These are phyloP conservation scores for Heliconius charithonia DNA, from an alignment of 2,888 invertebrate genomes.

Conservation along the genomic window DNA sequence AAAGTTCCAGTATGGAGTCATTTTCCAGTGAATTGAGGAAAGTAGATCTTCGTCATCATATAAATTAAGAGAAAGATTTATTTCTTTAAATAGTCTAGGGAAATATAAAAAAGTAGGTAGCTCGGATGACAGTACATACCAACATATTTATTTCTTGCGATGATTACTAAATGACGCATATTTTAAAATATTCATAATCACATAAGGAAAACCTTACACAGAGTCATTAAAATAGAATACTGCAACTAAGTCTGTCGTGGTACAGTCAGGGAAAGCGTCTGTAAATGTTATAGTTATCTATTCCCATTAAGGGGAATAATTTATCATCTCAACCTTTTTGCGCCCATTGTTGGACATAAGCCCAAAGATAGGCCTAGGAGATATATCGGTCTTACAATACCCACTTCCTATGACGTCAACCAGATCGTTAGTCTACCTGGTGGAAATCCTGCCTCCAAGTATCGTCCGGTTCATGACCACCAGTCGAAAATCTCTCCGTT, in stretches of 20 bases:
- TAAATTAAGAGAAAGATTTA: not conserved
- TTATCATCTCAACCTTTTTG: too few species aligned
- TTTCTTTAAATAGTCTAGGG: not conserved
- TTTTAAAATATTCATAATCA: conserved; percentile 1
- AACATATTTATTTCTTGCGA: not conserved
- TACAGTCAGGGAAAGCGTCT: not conserved
- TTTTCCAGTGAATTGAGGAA: not conserved
- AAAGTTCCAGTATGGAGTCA: not conserved
- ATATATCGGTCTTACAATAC: too few species aligned
- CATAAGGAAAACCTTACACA: not conserved
- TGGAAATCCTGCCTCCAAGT: too few species aligned
- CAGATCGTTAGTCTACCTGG: too few species aligned
- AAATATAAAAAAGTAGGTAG: not conserved
- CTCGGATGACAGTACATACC: not conserved
- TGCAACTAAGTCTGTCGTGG: not conserved
- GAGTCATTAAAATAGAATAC: not conserved
- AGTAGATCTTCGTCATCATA: not conserved
- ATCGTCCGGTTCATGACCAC: too few species aligned
- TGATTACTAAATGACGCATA: conserved; percentile 8
- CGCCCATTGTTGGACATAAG: too few species aligned
- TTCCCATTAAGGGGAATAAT: not conserved
- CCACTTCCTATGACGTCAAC: too few species aligned
- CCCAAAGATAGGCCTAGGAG: too few species aligned
- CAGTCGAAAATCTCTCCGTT: too few species aligned
- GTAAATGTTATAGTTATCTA: not conserved